Percentiles rank a stretch among this genome's conserved stretches.
Conservation (phyloP, 2,888 invertebrate genomes). For the Tenthredo distinguenda region DNA sequence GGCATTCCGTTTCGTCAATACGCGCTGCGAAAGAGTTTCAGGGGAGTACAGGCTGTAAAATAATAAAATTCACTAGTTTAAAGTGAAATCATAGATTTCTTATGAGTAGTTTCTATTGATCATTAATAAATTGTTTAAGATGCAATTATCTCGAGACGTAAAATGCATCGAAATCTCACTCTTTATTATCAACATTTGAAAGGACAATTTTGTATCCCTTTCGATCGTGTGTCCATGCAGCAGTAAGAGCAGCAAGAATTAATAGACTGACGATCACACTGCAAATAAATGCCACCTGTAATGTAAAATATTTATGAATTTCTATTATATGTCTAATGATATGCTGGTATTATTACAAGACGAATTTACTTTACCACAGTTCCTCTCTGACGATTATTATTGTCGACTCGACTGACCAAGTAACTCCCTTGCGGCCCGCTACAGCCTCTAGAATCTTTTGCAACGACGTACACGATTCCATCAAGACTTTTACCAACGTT, state of each 20-base stretch:
- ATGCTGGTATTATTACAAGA: background rate
- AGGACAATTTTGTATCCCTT: constrained; percentile 56
- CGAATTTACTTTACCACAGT: background rate
- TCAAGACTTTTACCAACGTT: constrained; percentile 52
- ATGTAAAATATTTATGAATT: background rate
- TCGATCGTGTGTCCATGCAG: constrained; percentile 53
- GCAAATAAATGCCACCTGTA: constrained; percentile 56
- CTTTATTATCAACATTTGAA: constrained; percentile 46
- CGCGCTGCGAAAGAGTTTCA: background rate
- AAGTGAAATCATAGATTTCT: background rate
- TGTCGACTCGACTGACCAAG: background rate
- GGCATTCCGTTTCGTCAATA: constrained; percentile 62
- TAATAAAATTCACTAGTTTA: background rate
- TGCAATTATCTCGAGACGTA: background rate
- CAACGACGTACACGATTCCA: constrained; percentile 66
- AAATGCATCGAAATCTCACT: constrained; percentile 51
- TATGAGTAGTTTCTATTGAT: background rate
- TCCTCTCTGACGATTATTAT: background rate
- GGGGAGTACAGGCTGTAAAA: constrained; percentile 4
- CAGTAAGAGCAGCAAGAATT: constrained; percentile 52
- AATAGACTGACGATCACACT: constrained; percentile 47
- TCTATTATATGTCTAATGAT: background rate
- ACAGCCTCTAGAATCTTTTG: constrained; percentile 66
- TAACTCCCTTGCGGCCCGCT: constrained; percentile 63
- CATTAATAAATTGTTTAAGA: background rate